Evolutionary conservation across 2,113 vertebrate genomes (phyloP).

Genomic region (Lepisosteus oculatus): DNA sequence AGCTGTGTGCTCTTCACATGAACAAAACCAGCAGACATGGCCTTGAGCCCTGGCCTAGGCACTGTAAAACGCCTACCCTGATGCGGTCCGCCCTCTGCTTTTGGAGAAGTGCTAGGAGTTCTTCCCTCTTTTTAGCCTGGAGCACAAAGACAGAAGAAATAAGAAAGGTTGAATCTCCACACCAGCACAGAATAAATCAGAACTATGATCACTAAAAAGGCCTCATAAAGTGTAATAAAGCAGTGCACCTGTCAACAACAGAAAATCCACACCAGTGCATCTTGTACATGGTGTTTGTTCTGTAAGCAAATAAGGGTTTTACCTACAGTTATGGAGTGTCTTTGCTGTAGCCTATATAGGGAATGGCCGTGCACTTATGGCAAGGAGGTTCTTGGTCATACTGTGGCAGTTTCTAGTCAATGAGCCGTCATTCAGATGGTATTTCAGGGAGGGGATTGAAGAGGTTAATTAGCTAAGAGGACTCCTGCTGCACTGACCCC

Average conservation of each 20-base stretch:
- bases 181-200: neutral
- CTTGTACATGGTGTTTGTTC: slow-evolving; percentile 28
- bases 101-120: slow-evolving; percentile 62
- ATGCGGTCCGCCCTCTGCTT: slow-evolving; percentile 69
- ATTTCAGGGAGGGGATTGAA: slow-evolving; percentile 17
- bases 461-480: slow-evolving; percentile 32
- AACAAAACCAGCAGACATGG: neutral
- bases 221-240: slow-evolving; percentile 38
- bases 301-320: slow-evolving; percentile 32
- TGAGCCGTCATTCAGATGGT: slow-evolving; percentile 1
- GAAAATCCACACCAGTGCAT: slow-evolving; percentile 16
- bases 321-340: slow-evolving; percentile 5
- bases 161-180: neutral
- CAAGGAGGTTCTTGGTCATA: slow-evolving; percentile 27
- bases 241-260: neutral
- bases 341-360: slow-evolving; percentile 18
- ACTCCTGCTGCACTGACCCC: slow-evolving; percentile 26
- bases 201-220: slow-evolving; percentile 29
- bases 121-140: slow-evolving; percentile 63
- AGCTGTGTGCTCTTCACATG: neutral
- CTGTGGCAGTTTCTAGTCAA: slow-evolving; percentile 12
- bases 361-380: slow-evolving; percentile 16
- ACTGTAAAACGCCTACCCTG: slow-evolving; percentile 40
- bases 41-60: no score
- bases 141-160: slow-evolving; percentile 12